Evolutionary conservation across 1,140 invertebrate genomes (phyloP).

Genomic region (Temnothorax nylanderi): DNA sequence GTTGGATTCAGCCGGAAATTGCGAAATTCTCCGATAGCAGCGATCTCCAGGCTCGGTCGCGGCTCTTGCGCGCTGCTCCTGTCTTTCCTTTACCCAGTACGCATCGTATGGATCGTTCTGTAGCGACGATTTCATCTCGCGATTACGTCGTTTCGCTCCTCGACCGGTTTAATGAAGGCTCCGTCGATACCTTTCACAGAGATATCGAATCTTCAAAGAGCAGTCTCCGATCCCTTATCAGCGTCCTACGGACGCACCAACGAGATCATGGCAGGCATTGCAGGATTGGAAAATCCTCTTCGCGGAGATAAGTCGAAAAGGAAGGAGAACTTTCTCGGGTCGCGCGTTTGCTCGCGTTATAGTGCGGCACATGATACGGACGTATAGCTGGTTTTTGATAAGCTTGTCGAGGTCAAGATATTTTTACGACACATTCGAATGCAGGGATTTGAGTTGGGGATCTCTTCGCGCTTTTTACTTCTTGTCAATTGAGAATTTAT

Average conservation of each 20-base stretch:
- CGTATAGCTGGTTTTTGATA: constrained; percentile 32
- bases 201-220: constrained; percentile 39
- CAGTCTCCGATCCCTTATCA: constrained; percentile 32
- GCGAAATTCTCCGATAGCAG: constrained; percentile 47
- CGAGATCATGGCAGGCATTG: constrained; percentile 9
- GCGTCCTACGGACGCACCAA: neutral
- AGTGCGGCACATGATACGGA: neutral
- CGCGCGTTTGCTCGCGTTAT: neutral
- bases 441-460: neutral
- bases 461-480: neutral
- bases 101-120: constrained; percentile 1
- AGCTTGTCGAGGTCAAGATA: constrained; percentile 20
- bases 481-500: neutral
- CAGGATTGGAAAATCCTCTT: constrained; percentile 56
- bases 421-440: constrained; percentile 21
- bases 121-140: constrained; percentile 20
- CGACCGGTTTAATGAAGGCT: constrained; percentile 42
- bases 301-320: constrained; percentile 47
- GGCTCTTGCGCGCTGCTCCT: neutral
- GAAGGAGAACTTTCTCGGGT: neutral
- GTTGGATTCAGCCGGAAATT: constrained; percentile 55
- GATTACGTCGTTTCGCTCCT: constrained; percentile 12
- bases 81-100: neutral
- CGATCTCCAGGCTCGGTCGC: constrained; percentile 28
- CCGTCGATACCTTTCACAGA: constrained; percentile 18